phyloP scores from a whole-genome alignment of 2,797 vertebrate species.

The Chromobotia macracanthus region DNA sequence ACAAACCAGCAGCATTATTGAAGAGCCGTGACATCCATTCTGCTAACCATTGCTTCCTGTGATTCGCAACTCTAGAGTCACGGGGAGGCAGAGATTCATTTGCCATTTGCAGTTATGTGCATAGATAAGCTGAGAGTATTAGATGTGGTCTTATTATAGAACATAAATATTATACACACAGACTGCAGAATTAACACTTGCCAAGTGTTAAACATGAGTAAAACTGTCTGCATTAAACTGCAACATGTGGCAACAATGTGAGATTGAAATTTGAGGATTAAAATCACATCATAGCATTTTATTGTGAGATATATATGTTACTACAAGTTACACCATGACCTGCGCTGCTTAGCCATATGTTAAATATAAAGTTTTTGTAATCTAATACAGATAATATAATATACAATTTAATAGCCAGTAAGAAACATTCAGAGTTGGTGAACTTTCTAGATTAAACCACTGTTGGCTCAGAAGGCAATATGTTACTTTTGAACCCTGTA shows the following conservation, averaged over 20 bases:
- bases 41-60: conserved; percentile 26
- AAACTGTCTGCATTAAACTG: background rate
- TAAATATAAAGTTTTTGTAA: too few relatives aligned
- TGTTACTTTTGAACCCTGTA: background rate
- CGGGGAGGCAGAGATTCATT: conserved; percentile 11
- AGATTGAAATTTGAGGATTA: background rate
- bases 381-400: too few relatives aligned
- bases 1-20: conserved; percentile 38
- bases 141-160: conserved; percentile 14
- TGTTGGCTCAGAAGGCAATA: too few relatives aligned
- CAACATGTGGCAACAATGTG: background rate
- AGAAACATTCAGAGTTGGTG: too few relatives aligned
- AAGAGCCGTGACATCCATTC: conserved; percentile 30
- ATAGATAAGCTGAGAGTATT: conserved; percentile 48
- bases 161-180: background rate
- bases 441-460: too few relatives aligned
- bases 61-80: conserved; percentile 35
- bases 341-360: too few relatives aligned
- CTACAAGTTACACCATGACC: too few relatives aligned
- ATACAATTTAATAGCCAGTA: too few relatives aligned
- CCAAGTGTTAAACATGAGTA: background rate
- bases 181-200: background rate
- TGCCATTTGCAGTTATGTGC: conserved; percentile 8
- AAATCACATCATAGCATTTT: too few relatives aligned
- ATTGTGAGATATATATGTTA: too few relatives aligned